Base-by-base conservation (phyloP, 1,140 invertebrate species). In the Contarinia nasturtii region DNA sequence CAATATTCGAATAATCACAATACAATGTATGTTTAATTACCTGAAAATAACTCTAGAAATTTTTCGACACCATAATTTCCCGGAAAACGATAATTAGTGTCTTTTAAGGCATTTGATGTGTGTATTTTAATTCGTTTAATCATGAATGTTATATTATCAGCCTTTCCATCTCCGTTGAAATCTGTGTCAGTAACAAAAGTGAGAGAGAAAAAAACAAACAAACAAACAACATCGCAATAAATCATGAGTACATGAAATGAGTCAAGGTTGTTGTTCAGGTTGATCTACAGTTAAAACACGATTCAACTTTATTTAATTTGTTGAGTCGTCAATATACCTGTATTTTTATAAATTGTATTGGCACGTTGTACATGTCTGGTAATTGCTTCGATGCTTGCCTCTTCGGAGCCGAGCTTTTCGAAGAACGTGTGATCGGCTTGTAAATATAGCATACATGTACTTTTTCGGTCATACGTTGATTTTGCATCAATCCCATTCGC, bases 101-200 rank as follows among this genome's bases (percentile, higher is more conserved):
- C 86, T 51, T 79, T 80, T 41, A 86, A 65, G 33, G 84, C 79
- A 52, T 88, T 80, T 54, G 76, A 72, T 19, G 86, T 86, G 66
- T 93, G 86, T 15, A 94, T 85, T 68, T 94, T 94, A 52, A 95
- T 87, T 50, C 89, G 74, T 67, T 95, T 95, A 54, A 95, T 93
- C 82, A 93, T 90, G 62, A 95, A 94, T 45, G 82, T 87, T 53
- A 95, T 92, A 62, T 90, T 89, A 64, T 95, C 90, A 2, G 86
- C 73, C 60, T 80, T 77, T 3, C 86, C 86, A 61, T 93, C 87
- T 65, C 82, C 80, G 67, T 94, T 89, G 62, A 95, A 95, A 72
- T 95, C 90, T 90, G 68, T n/a, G 36, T n/a, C 14, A n/a, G n/a
- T n/a, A n/a, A n/a, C n/a, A n/a, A n/a, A n/a, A n/a, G n/a, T n/a